Evolutionary conservation across 2,113 vertebrate species (phyloP).

Genomic region (Aix galericulata): DNA sequence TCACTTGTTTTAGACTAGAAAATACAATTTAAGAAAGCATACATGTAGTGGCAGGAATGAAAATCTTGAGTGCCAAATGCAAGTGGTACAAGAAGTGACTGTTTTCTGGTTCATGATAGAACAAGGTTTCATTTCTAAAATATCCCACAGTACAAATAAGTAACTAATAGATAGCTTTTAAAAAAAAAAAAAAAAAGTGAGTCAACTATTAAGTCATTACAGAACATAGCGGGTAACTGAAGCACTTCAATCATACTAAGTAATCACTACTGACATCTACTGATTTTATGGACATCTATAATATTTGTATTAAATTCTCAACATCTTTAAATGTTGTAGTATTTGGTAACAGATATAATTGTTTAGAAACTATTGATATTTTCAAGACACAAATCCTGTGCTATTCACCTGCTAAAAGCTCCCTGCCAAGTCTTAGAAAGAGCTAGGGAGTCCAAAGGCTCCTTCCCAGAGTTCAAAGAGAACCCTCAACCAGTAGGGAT

Average conservation of each 20-base stretch:
- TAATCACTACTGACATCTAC: background rate
- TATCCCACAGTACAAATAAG: background rate
- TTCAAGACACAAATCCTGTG: background rate
- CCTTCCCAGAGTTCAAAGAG: background rate
- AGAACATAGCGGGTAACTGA: background rate
- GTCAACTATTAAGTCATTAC: background rate
- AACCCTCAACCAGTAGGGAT: background rate
- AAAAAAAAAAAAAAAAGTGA: background rate
- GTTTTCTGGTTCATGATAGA: background rate
- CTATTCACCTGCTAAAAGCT: background rate
- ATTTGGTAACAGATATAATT: background rate
- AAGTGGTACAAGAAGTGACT: background rate
- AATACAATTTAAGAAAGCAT: background rate
- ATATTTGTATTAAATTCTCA: background rate
- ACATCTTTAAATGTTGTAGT: background rate
- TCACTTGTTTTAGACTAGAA: background rate
- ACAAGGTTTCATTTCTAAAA: background rate
- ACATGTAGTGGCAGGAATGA: background rate
- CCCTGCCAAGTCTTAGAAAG: background rate
- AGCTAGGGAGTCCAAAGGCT: background rate
- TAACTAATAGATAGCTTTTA: background rate
- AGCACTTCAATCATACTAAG: background rate
- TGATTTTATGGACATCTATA: background rate
- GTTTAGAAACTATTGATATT: background rate
- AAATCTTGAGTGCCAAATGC: background rate